Base-by-base conservation (phyloP, 2,113 vertebrate species). In the Dolichallabes microphthalmus region DNA sequence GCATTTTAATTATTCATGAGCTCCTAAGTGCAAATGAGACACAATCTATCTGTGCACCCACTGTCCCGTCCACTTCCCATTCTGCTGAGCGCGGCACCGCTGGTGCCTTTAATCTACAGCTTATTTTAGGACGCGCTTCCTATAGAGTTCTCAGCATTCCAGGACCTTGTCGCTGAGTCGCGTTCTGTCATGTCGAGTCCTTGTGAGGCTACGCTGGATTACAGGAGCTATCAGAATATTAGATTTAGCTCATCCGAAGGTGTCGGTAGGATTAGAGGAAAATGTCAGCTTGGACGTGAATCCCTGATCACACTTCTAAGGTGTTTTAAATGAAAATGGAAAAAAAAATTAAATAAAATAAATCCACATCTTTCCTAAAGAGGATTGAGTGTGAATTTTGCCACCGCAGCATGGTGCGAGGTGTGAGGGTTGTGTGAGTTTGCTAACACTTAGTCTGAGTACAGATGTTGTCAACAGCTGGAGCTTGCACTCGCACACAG, bases 1-100 rank as follows among this genome's bases (percentile, higher is more conserved):
- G 68, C 82, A 80, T 39, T 87, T 89, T 86, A 89, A 89, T 88
- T 89, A 88, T 89, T 89, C 88, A 89, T 88, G 88, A 82, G 75
- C 75, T 77, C 82, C 85, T 86, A 88, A 88, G 89, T 90, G 89
- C 86, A 74, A 85, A 88, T 85, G 85, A 88, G 87, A 89, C 80
- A 61, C 73, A 89, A 85, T 85, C 69, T 88, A 90, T 89, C 82
- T 69, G 80, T 76, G 60, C 82, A 82, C 77, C 85, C 87, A 83
- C 87, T 89, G 87, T 86, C 85, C 80, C 64, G 80, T 58, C 87
- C 87, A 80, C 27, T 86, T 87, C 74, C 82, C 63, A 84, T 89
- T 84, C 63, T 73, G 83, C 87, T 80, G 77, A 81, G 78, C 52
- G 66, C 22, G 60, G 58, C 84, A 74, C 76, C 52, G 30, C 55